These are phyloP conservation scores for Archilochus colubris DNA, from an alignment of 2,113 vertebrate species.

Conservation along the genomic window DNA sequence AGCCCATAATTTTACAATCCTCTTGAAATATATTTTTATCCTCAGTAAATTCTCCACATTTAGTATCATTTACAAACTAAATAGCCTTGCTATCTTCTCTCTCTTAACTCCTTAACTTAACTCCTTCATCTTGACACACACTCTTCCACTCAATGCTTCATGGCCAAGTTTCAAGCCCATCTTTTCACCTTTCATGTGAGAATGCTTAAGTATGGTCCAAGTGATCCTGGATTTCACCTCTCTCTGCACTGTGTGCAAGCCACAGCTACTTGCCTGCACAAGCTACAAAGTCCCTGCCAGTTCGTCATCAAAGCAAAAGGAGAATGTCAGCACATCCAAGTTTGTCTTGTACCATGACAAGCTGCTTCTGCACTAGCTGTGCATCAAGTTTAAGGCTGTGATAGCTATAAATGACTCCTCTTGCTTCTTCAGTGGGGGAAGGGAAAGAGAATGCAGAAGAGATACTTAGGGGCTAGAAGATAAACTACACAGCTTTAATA, in stretches of 20 bases:
- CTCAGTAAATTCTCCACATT: background rate
- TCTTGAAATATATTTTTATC: background rate
- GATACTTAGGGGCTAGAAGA: too few relatives aligned
- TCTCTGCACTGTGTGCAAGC: rapidly evolving
- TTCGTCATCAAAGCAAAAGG: background rate
- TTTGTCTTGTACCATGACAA: rapidly evolving
- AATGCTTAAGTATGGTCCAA: rapidly evolving
- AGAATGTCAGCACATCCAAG: rapidly evolving
- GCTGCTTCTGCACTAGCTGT: background rate
- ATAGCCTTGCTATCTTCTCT: background rate
- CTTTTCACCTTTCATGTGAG: background rate
- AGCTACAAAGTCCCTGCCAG: rapidly evolving
- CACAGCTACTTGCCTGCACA: rapidly evolving
- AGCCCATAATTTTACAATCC: background rate
- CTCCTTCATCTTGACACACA: rapidly evolving
- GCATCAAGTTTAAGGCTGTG: too few relatives aligned
- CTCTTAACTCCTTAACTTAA: background rate
- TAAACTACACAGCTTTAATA: too few relatives aligned
- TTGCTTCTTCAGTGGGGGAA: too few relatives aligned
- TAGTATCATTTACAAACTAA: background rate
- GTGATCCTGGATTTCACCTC: background rate
- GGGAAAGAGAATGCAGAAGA: too few relatives aligned
- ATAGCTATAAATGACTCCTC: too few relatives aligned
- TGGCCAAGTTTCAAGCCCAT: background rate
- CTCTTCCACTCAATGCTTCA: background rate